A percentile compares a stretch with the other conserved stretches of the same genome.
phyloP scores from a whole-genome alignment of 2,888 invertebrate genomes.

The Bibio marci region DNA sequence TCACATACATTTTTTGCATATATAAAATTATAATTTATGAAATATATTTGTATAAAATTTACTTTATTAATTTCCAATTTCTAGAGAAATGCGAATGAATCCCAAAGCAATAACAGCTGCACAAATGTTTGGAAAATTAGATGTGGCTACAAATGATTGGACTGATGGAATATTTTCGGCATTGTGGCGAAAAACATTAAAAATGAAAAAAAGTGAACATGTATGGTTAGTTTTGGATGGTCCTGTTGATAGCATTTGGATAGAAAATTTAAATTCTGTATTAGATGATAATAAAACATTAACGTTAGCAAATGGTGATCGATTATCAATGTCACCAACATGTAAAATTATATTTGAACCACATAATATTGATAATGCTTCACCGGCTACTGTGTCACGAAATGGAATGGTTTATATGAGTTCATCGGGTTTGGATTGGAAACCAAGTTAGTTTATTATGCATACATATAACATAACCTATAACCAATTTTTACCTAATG shows the following conservation, averaged over 20 bases:
- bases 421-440: constrained; percentile 85
- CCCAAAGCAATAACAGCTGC: constrained; percentile 94
- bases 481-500: not conserved
- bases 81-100: constrained; percentile 87
- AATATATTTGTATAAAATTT: not conserved
- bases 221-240: constrained; percentile 93
- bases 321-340: constrained; percentile 82
- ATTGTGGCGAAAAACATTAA: constrained; percentile 85
- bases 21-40: not conserved
- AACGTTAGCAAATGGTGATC: constrained; percentile 88
- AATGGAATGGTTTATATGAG: constrained; percentile 97
- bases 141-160: constrained; percentile 97
- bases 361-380: constrained; percentile 94
- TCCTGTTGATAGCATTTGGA: constrained; percentile 96
- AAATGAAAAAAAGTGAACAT: constrained; percentile 72
- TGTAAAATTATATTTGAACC: constrained; percentile 96
- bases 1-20: constrained; percentile 11
- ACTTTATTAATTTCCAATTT: not conserved
- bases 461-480: not conserved
- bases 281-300: constrained; percentile 91
- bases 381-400: constrained; percentile 89
- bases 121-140: constrained; percentile 93
- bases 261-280: constrained; percentile 93
- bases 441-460: constrained; percentile 40
- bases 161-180: constrained; percentile 97